A percentile compares a stretch with the other conserved stretches of the same genome.
These are phyloP conservation scores for Tyrophagus putrescentiae DNA, from an alignment of 1,140 invertebrate species.

Conservation along the genomic window DNA sequence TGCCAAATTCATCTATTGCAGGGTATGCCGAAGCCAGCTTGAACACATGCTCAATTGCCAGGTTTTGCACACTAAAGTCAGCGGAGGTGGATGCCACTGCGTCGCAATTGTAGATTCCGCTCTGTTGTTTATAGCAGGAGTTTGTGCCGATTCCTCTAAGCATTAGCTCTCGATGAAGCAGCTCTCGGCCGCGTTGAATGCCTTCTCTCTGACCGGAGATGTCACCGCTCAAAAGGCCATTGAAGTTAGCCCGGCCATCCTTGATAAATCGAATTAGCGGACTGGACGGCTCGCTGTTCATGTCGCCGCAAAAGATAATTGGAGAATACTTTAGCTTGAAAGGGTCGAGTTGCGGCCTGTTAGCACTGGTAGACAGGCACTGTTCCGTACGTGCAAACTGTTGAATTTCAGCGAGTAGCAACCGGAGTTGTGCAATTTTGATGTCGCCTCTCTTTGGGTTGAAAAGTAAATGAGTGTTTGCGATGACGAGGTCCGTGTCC, in stretches of 20 bases:
- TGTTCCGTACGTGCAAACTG: conserved; percentile 45
- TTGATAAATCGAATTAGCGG: conserved; percentile 54
- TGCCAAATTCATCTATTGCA: conserved; percentile 21
- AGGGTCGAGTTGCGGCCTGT: not conserved
- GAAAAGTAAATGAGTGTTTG: conserved; percentile 85
- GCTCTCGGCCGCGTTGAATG: conserved; percentile 14
- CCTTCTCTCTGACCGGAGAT: conserved; percentile 31
- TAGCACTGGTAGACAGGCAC: no score
- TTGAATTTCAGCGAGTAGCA: conserved; percentile 66
- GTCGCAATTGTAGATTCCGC: no score
- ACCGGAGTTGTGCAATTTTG: conserved; percentile 59
- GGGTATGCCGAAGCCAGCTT: conserved; percentile 33
- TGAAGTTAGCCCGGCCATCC: conserved; percentile 46
- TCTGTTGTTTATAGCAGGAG: not conserved
- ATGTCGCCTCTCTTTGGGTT: conserved; percentile 76
- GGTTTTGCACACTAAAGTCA: conserved; percentile 18
- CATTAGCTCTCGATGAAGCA: not conserved
- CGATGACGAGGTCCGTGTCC: conserved; percentile 49
- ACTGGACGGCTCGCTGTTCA: conserved; percentile 60
- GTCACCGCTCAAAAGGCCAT: conserved; percentile 30
- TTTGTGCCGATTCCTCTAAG: not conserved
- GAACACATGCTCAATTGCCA: conserved; percentile 29
- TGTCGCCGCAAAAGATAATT: conserved; percentile 70
- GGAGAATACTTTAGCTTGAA: conserved; percentile 45
- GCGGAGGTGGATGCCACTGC: no score